These are phyloP conservation scores for Solenopsis invicta DNA, from an alignment of 1,140 invertebrate species.

Conservation along the genomic window DNA sequence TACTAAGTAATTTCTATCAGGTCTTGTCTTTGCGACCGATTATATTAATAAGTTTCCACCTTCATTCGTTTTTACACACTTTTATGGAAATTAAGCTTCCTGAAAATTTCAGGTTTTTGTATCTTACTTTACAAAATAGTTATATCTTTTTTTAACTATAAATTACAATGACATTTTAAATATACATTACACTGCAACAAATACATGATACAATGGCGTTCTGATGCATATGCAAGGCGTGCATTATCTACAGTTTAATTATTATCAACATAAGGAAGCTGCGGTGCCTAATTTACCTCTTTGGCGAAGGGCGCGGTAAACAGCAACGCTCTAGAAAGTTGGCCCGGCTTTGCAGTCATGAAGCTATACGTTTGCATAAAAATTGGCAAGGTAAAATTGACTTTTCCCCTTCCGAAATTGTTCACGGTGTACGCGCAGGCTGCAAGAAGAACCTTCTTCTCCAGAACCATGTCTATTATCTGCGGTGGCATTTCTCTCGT, in stretches of 20 bases:
- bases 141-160: neutral
- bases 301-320: constrained; percentile 95
- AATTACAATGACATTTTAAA: neutral
- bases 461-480: constrained; percentile 83
- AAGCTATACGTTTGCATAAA: constrained; percentile 93
- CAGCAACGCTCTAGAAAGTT: constrained; percentile 92
- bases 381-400: constrained; percentile 94
- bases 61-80: neutral
- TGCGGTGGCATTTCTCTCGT: constrained; percentile 83
- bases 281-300: constrained; percentile 86
- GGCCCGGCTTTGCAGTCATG: constrained; percentile 91
- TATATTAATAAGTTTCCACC: neutral
- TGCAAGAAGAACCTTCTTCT: constrained; percentile 89
- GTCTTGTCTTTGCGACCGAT: neutral
- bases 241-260: neutral
- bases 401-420: constrained; percentile 87
- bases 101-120: constrained; percentile 3
- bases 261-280: neutral
- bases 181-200: neutral
- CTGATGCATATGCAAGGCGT: neutral
- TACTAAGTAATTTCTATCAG: neutral
- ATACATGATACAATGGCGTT: neutral
- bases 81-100: neutral
- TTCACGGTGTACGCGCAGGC: constrained; percentile 92
- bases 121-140: constrained; percentile 28